Base-by-base conservation (phyloP, 2,113 vertebrate genomes). In the Dipodomys stephensi region DNA sequence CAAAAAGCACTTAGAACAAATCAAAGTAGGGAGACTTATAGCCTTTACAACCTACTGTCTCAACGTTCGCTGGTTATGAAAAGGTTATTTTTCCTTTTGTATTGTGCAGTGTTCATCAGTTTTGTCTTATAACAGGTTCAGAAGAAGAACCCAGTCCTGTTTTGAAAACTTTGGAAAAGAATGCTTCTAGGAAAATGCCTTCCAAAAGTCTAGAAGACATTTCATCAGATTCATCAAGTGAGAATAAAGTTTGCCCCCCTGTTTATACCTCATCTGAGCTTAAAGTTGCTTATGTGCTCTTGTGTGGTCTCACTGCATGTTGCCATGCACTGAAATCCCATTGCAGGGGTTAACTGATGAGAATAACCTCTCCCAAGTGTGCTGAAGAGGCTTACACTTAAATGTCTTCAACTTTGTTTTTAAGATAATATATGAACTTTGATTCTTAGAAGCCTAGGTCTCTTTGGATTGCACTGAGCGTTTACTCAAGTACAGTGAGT, bases 181-280 rank as follows among this genome's bases (percentile, higher is more conserved):
- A 93, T 92, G 96, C 98, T 97, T 96, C 98, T 97, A 98, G 98
- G 97, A 98, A 97, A 96, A 98, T 98, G 95, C 98, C 99, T 96
- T 99, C 98, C 97, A 98, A 98, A 98, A 99, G 99, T 98, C 97
- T 99, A 97, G 98, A 99, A 97, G 98, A 98, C 95, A 98, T 99
- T 97, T 97, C 98, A 85, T 98, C 98, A 97, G 97, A 98, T 86
- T 97, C 97, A 91, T 97, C 98, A 98, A 98, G 99, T 99, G 99
- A 99, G 99, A 96, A 97, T 93, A 64, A 96, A 98, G 95, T 95
- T 96, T 97, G 95, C 96, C 69, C 93, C 97, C 94, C 87, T 92
- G 35, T 95, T 88, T 69, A 28, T 96, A 96, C 79, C 79, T 74
- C 82, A 74, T 86, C 90, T 96, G 89, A 95, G 95, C 92, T 97